Conservation (phyloP, 2,888 invertebrate species). For the Tiliacea aurago region DNA sequence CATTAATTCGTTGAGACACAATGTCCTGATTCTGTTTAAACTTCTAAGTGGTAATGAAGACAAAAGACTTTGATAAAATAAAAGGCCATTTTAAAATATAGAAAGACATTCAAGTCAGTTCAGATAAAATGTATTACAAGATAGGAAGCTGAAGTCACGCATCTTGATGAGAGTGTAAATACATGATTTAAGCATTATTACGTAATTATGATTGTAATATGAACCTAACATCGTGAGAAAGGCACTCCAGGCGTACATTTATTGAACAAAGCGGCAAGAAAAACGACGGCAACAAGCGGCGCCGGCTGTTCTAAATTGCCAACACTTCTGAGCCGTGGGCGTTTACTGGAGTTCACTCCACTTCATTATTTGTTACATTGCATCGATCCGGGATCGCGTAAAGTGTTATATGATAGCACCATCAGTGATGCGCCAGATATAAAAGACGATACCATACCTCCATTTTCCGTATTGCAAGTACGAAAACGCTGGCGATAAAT, state of each 20-base stretch:
- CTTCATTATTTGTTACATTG: conserved; percentile 86
- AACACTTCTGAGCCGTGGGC: conserved; percentile 82
- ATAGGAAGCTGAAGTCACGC: background rate
- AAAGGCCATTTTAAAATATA: conserved; percentile 9
- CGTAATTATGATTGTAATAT: conserved; percentile 78
- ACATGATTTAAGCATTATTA: conserved; percentile 62
- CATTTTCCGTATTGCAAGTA: conserved; percentile 39
- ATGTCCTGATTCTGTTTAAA: conserved; percentile 19
- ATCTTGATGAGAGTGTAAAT: conserved; percentile 19
- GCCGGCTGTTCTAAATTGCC: conserved; percentile 87
- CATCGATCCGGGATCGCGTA: conserved; percentile 76
- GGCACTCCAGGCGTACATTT: conserved; percentile 82
- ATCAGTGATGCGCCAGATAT: conserved; percentile 46
- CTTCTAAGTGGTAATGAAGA: conserved; percentile 28
- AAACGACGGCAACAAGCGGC: conserved; percentile 85
- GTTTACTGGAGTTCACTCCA: conserved; percentile 81
- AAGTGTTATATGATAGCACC: conserved; percentile 65
- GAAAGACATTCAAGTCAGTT: background rate
- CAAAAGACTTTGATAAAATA: conserved; percentile 13
- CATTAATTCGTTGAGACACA: conserved; percentile 29
- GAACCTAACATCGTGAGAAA: conserved; percentile 79
- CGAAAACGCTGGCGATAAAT: conserved; percentile 42
- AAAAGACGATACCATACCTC: conserved; percentile 33
- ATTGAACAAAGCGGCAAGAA: conserved; percentile 86
- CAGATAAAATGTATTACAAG: background rate